A percentile compares a stretch with the other conserved stretches of the same genome.
Evolutionary conservation across 1,140 invertebrate species (phyloP).

Genomic region (Aphis craccivora): DNA sequence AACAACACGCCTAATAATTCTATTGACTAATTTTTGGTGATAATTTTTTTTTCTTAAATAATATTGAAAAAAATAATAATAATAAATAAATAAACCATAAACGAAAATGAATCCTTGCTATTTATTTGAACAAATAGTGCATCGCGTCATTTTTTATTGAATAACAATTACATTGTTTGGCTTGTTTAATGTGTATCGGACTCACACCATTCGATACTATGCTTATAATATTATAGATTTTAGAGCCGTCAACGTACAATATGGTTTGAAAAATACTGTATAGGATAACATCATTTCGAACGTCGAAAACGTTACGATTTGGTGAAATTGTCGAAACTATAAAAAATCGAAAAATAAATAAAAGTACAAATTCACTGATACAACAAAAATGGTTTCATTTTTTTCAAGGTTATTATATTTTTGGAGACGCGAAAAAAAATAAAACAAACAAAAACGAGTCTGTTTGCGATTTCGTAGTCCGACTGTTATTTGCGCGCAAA

Average conservation of each 20-base stretch:
- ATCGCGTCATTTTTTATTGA: not conserved
- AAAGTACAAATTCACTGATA: conserved; percentile 1
- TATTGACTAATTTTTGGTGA: not conserved
- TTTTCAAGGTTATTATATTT: conserved; percentile 9
- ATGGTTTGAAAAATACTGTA: not conserved
- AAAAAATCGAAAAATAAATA: not conserved
- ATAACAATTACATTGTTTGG: not conserved
- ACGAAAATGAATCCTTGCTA: accelerated
- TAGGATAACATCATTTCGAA: not conserved
- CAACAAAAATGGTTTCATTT: not conserved
- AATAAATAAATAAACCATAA: not conserved
- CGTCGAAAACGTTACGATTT: not conserved
- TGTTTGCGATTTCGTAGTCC: not conserved
- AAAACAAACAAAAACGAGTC: not conserved
- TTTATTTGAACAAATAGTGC: not conserved
- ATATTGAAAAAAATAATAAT: not conserved
- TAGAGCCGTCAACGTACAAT: not conserved
- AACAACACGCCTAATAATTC: not conserved
- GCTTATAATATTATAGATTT: not conserved
- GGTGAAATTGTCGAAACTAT: not conserved
- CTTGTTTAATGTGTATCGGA: not conserved
- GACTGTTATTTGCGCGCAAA: not conserved
- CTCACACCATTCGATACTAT: not conserved
- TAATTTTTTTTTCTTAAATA: not conserved
- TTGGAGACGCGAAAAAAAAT: not conserved